phyloP scores from a whole-genome alignment of 2,113 vertebrate genomes.

The Zeus faber region DNA sequence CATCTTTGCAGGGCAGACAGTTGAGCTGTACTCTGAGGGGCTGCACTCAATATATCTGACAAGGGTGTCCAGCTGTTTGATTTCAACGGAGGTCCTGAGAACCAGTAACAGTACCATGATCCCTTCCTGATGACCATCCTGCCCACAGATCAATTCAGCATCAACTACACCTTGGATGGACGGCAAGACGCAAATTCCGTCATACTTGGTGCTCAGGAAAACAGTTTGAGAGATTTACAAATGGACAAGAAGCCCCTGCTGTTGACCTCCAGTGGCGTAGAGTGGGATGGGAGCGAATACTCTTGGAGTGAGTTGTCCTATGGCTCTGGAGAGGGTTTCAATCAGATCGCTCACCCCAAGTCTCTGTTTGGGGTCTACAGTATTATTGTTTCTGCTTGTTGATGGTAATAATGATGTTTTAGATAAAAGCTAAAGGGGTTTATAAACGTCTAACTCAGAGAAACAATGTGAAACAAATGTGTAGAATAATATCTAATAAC shows the following conservation, averaged over 20 bases:
- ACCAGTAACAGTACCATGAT: constrained; percentile 7
- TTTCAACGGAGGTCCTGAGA: constrained; percentile 30
- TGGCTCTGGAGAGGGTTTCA: not conserved
- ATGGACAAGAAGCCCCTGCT: constrained; percentile 22
- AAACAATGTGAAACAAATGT: too few species aligned
- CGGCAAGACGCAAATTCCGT: constrained; percentile 29
- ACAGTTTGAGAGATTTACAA: constrained; percentile 5
- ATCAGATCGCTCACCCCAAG: constrained; percentile 10
- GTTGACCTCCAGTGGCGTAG: constrained; percentile 26
- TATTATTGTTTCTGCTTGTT: constrained; percentile 27
- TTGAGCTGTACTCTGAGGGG: constrained; percentile 30
- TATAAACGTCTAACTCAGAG: too few species aligned
- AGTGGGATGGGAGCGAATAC: constrained; percentile 53
- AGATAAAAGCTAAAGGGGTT: too few species aligned
- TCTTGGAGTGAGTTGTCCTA: constrained; percentile 53
- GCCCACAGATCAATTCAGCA: constrained; percentile 45
- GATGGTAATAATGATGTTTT: too few species aligned
- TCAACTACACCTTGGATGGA: constrained; percentile 44
- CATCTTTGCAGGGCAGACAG: constrained; percentile 40
- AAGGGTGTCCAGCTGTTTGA: constrained; percentile 62
- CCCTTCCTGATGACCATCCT: constrained; percentile 62
- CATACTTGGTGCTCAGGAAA: constrained; percentile 39
- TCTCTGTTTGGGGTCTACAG: constrained; percentile 52
- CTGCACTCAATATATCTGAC: constrained; percentile 42
- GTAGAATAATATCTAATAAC: too few species aligned